Evolutionary conservation across 1,140 invertebrate genomes (phyloP).

Genomic region (Wasmannia auropunctata): DNA sequence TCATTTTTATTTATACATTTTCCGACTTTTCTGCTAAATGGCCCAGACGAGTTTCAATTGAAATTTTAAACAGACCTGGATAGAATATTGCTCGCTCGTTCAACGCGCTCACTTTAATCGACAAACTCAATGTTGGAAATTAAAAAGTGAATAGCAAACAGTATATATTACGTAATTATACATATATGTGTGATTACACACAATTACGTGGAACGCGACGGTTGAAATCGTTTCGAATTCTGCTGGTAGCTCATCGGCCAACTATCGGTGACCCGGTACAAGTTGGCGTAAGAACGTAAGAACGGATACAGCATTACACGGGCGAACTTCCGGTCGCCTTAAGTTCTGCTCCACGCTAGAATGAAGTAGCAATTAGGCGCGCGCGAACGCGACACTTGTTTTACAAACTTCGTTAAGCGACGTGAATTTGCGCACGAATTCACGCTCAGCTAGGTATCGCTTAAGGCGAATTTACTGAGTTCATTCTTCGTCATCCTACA

Average conservation of each 20-base stretch:
- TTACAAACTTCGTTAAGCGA: conserved; percentile 69
- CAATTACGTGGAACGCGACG: not conserved
- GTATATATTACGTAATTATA: not conserved
- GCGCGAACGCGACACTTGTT: conserved; percentile 65
- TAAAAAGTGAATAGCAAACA: not conserved
- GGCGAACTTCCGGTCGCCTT: conserved; percentile 22
- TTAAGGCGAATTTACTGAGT: conserved; percentile 29
- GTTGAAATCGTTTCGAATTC: conserved; percentile 22
- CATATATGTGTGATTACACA: not conserved
- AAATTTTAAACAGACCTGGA: conserved; percentile 22
- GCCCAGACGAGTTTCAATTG: conserved; percentile 15
- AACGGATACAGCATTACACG: not conserved
- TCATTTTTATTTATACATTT: conserved; percentile 48
- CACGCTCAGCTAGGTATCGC: conserved; percentile 39
- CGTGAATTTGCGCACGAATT: conserved; percentile 57
- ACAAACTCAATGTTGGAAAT: not conserved
- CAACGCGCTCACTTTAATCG: not conserved
- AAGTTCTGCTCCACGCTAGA: conserved; percentile 33
- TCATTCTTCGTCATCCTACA: conserved; percentile 24
- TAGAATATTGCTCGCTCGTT: not conserved
- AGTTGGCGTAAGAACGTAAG: conserved; percentile 13
- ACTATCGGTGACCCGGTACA: not conserved
- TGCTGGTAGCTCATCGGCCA: conserved; percentile 25
- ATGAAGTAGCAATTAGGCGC: conserved; percentile 68
- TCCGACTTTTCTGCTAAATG: conserved; percentile 13